Conservation (phyloP, 2,113 vertebrate species). For the Lynx canadensis region DNA sequence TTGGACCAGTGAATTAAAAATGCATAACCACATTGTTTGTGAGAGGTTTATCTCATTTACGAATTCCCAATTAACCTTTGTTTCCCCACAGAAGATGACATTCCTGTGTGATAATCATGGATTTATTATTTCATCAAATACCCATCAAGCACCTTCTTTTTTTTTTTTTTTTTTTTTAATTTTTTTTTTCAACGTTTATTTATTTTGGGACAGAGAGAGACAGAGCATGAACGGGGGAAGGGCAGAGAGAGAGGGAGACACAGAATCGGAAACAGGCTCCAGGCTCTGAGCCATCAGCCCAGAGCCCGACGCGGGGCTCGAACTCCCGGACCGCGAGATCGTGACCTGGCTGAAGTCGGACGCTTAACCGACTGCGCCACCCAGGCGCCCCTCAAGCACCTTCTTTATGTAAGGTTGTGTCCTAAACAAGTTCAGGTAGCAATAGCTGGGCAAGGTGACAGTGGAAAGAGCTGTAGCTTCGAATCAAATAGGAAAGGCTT, state of each 20-base stretch:
- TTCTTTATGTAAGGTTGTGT: background rate
- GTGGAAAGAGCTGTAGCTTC: background rate
- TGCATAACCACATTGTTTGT: background rate
- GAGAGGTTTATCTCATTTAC: background rate
- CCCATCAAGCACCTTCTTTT: background rate
- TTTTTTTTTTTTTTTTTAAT: background rate
- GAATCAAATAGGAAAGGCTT: background rate
- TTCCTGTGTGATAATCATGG: background rate
- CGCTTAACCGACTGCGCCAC: too few species aligned
- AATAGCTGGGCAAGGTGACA: background rate
- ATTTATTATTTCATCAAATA: background rate
- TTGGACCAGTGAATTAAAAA: background rate
- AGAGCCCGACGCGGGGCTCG: too few species aligned
- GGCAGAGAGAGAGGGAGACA: too few species aligned
- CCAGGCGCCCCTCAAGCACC: background rate
- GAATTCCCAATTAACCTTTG: background rate
- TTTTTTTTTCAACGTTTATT: too few species aligned
- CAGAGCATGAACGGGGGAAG: too few species aligned
- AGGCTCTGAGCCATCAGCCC: too few species aligned
- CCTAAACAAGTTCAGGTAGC: background rate
- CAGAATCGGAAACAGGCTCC: too few species aligned
- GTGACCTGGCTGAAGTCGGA: too few species aligned
- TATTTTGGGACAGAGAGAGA: too few species aligned
- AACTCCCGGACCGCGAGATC: too few species aligned
- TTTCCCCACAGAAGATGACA: background rate